These are phyloP conservation scores for Dolichomitus sp. DNA, from an alignment of 2,888 invertebrate species.

Conservation along the genomic window DNA sequence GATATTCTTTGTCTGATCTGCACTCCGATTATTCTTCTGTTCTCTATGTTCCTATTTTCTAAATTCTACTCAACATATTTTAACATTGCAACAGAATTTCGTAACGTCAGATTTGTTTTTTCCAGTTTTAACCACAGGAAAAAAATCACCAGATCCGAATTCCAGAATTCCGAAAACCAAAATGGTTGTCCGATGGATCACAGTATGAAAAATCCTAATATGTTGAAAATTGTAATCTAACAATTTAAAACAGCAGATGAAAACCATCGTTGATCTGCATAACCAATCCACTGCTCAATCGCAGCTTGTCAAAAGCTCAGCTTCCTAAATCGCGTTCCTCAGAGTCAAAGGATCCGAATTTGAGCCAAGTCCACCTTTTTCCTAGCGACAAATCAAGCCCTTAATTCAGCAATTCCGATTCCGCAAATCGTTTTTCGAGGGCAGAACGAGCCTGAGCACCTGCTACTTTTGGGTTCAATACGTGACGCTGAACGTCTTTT, in stretches of 20 bases:
- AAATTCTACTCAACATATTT: not conserved
- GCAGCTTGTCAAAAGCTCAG: not conserved
- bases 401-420: slow-evolving; percentile 55
- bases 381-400: slow-evolving; percentile 31
- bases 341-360: slow-evolving; percentile 8
- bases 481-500: slow-evolving; percentile 16
- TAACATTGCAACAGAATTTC: not conserved
- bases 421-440: slow-evolving; percentile 47
- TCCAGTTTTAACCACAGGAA: too few species aligned
- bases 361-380: slow-evolving; percentile 4
- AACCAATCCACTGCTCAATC: not conserved
- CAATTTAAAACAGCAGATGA: too few species aligned
- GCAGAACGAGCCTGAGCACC: slow-evolving; percentile 31
- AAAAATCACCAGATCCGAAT: too few species aligned
- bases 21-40: slow-evolving; percentile 10
- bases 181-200: too few species aligned
- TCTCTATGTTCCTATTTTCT: slow-evolving; percentile 1
- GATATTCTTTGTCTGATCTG: not conserved
- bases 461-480: slow-evolving; percentile 47
- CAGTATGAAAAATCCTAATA: too few species aligned
- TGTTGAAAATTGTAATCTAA: not conserved
- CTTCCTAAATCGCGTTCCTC: not conserved
- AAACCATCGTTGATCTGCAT: not conserved
- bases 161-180: too few species aligned
- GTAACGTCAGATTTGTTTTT: too few species aligned